These are phyloP conservation scores for Apis dorsata DNA, from an alignment of 1,140 invertebrate species.

Conservation along the genomic window DNA sequence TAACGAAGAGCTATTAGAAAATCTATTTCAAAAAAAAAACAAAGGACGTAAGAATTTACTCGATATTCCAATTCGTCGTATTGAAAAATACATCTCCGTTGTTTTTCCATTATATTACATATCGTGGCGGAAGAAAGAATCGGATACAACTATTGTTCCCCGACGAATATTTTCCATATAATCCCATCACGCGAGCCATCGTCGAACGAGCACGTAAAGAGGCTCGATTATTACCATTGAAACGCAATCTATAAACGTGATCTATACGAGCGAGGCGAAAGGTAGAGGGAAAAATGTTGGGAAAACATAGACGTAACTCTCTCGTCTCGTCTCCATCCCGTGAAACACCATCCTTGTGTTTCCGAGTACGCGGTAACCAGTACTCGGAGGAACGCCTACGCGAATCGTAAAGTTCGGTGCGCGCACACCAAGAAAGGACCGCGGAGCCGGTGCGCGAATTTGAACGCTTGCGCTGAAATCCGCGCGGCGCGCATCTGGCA, in stretches of 20 bases:
- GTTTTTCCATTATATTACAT: too few relatives aligned
- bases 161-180: too few relatives aligned
- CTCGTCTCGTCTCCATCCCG: neutral
- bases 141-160: too few relatives aligned
- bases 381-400: neutral
- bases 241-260: neutral
- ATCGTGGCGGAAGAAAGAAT: too few relatives aligned
- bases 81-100: too few relatives aligned
- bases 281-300: neutral
- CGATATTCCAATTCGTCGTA: too few relatives aligned
- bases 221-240: neutral
- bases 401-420: conserved; percentile 1
- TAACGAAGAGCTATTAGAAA: too few relatives aligned
- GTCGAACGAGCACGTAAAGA: neutral
- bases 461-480: neutral
- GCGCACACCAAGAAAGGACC: neutral
- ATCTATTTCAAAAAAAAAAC: too few relatives aligned
- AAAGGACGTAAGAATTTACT: too few relatives aligned
- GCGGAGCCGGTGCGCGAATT: neutral
- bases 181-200: too few relatives aligned
- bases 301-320: conserved; percentile 23
- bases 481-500: conserved; percentile 5
- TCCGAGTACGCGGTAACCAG: neutral
- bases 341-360: conserved; percentile 22
- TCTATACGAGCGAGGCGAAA: neutral